Base-by-base conservation (phyloP, 2,113 vertebrate species). In the Cochlearius cochlearius region DNA sequence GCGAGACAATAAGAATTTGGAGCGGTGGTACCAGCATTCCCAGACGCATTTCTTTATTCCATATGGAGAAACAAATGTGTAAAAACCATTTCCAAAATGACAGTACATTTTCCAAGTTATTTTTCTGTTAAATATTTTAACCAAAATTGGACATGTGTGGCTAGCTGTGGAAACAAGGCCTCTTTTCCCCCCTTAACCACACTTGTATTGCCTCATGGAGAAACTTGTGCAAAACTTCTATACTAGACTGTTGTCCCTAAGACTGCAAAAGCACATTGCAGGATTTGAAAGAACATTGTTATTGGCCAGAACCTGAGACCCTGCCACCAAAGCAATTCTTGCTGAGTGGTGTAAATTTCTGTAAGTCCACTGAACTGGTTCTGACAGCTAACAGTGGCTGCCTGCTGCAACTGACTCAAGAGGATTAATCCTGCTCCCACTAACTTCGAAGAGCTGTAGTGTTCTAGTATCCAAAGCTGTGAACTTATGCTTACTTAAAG, bases 41-140 rank as follows among this genome's bases (percentile, higher is more conserved):
- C 87, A 95, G 96, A 95, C 90, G 1, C 74, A 93, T 95, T 95
- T 96, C 49, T 95, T 79, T 62, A 90, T 79, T 88, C 74, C 87
- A 36, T 95, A 86, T 86, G 58, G 74, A 91, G 76, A 88, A 93
- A 94, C 39, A 86, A 67, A 76, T 58, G 36, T 83, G 75, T 91
- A 9, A 91, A 91, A 82, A 68, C 1, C n/a, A 60, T 67, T 82
- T 90, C 21, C 25, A 90, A 88, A 92, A 90, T 91, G 56, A 39
- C 53, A 85, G n/a, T 47, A 75, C 15, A 64, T 94, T 95, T 92
- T 90, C 92, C 55, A 86, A 96, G 14, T 69, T 10, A 64, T 93
- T 91, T 93, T 95, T 84, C 66, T 88, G 19, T 93, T 82, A 86
- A 88, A 76, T 80, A 45, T 93, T 95, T 92, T 80, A 86, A 90